These are phyloP conservation scores for Scylla paramamosain DNA, from an alignment of 1,140 invertebrate genomes.

Conservation along the genomic window DNA sequence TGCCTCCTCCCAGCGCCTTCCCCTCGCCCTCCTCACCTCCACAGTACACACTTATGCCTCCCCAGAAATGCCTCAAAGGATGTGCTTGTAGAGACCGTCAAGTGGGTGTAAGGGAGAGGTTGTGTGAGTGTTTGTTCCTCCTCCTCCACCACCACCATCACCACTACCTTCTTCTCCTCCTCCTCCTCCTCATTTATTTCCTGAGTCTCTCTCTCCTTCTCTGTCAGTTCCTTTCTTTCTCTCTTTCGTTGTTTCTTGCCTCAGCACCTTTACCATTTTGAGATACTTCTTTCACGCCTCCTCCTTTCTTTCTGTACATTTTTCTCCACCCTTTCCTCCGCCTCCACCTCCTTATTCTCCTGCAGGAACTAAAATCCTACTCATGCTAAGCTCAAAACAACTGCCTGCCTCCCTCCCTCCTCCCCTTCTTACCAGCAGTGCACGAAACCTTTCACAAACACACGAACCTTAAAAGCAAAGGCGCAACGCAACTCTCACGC, in stretches of 20 bases:
- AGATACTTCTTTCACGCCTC: no score
- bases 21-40: neutral
- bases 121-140: neutral
- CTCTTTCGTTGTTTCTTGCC: no score
- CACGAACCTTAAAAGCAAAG: no score
- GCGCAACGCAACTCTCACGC: no score
- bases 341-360: neutral
- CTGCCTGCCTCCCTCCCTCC: no score
- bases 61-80: neutral
- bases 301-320: no score
- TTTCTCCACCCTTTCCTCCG: neutral
- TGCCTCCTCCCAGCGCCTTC: neutral
- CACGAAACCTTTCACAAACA: no score
- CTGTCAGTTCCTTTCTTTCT: neutral
- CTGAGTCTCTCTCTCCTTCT: no score
- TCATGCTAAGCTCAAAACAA: no score
- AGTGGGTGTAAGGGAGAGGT: neutral
- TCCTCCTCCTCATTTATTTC: neutral
- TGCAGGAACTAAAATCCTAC: no score
- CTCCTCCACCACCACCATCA: neutral
- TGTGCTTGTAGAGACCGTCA: neutral
- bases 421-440: neutral
- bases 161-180: neutral
- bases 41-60: neutral
- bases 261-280: no score